A percentile compares a stretch with the other conserved stretches of the same genome.
These are phyloP conservation scores for Misgurnus mizolepis DNA, from an alignment of 2,113 vertebrate genomes.

Conservation along the genomic window DNA sequence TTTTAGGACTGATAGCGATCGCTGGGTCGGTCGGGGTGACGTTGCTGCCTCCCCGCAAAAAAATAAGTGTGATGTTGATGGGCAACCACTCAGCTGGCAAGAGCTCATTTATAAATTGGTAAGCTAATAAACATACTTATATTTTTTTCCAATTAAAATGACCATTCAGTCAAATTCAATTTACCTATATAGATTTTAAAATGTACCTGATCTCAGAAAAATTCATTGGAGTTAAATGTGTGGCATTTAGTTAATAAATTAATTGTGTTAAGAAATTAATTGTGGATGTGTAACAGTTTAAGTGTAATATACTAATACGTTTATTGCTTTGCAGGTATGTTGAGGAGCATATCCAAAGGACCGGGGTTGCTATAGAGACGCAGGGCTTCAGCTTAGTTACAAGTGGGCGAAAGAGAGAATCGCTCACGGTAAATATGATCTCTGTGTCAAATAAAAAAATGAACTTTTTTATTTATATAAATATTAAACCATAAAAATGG, in stretches of 20 bases:
- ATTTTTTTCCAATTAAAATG: too few species aligned
- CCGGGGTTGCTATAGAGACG: conserved; percentile 84
- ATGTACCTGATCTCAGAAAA: too few species aligned
- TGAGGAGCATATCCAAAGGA: conserved; percentile 85
- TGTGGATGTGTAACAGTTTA: neutral
- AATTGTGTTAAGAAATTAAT: too few species aligned
- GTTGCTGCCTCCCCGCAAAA: conserved; percentile 79
- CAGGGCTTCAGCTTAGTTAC: conserved; percentile 85
- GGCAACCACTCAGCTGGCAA: conserved; percentile 86
- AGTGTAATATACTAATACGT: neutral
- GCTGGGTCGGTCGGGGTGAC: conserved; percentile 76
- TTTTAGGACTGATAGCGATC: conserved; percentile 74
- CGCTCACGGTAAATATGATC: conserved; percentile 76
- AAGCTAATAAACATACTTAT: neutral
- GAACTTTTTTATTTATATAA: neutral
- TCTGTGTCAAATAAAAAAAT: neutral
- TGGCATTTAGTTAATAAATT: too few species aligned
- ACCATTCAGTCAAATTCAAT: too few species aligned
- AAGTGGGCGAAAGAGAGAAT: conserved; percentile 82
- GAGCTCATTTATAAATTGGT: conserved; percentile 87
- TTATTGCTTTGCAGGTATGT: conserved; percentile 74
- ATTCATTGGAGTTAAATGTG: too few species aligned
- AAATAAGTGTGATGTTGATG: conserved; percentile 83
- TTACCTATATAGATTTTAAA: too few species aligned
- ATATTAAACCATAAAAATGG: too few species aligned